Evolutionary conservation across 2,888 invertebrate species (phyloP).

Genomic region (Deilephila porcellus): DNA sequence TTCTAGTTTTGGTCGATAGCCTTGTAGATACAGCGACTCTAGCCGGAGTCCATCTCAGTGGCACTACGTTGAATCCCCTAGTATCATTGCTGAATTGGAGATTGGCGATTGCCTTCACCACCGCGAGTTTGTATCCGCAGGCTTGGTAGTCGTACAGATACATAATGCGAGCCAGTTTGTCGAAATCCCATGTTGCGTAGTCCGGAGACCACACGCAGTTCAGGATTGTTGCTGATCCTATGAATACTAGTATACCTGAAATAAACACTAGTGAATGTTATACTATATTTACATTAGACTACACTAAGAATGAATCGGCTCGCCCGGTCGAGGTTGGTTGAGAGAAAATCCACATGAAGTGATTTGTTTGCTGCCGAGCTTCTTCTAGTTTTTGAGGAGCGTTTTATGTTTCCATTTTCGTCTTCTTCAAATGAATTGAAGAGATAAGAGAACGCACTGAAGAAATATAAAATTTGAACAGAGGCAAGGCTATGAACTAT

Average conservation of each 20-base stretch:
- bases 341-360: no score
- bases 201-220: constrained; percentile 65
- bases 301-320: no score
- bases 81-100: constrained; percentile 61
- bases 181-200: constrained; percentile 50
- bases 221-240: constrained; percentile 53
- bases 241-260: constrained; percentile 58
- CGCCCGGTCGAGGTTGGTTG: no score
- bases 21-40: constrained; percentile 57
- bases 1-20: constrained; percentile 61
- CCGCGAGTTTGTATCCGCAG: constrained; percentile 53
- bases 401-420: no score
- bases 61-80: constrained; percentile 49
- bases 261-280: constrained; percentile 14
- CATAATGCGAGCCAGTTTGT: constrained; percentile 69
- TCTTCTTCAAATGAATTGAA: no score
- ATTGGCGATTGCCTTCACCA: constrained; percentile 46
- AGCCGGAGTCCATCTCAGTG: constrained; percentile 58
- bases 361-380: no score
- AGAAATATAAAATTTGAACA: no score
- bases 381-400: no score
- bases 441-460: no score
- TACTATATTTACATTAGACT: background rate
- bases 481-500: no score
- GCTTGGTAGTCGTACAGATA: constrained; percentile 68